Evolutionary conservation across 2,797 vertebrate species (phyloP).

Genomic region (Hemitrygon akajei): DNA sequence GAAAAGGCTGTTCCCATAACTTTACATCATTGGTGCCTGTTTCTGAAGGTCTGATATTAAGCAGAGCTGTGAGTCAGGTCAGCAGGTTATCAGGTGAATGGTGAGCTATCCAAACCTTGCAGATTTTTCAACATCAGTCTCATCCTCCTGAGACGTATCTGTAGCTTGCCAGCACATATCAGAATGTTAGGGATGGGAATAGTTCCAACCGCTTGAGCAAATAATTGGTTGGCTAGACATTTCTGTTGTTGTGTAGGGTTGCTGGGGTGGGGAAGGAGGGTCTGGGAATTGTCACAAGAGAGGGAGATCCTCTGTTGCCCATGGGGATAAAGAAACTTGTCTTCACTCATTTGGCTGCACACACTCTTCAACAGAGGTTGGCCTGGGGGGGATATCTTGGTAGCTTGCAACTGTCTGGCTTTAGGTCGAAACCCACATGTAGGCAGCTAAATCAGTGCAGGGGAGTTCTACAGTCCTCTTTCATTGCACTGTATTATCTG

Average conservation of each 20-base stretch:
- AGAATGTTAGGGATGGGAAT: neutral
- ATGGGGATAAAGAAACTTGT: neutral
- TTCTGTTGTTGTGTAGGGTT: too few relatives aligned
- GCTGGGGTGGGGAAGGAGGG: neutral
- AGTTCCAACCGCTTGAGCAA: neutral
- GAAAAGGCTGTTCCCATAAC: neutral
- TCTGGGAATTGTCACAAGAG: neutral
- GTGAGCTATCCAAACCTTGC: neutral
- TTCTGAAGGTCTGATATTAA: neutral
- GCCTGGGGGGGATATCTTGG: neutral
- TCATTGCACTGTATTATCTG: neutral
- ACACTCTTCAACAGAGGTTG: neutral
- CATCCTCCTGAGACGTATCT: neutral
- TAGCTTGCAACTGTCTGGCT: neutral
- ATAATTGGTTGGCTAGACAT: neutral
- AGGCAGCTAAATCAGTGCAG: neutral
- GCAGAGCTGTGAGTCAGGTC: neutral
- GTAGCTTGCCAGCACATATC: too few relatives aligned
- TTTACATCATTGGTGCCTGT: neutral
- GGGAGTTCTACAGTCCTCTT: neutral
- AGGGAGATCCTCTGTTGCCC: neutral
- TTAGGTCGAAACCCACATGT: neutral
- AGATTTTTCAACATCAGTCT: too few relatives aligned
- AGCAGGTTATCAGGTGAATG: neutral
- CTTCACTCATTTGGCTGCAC: neutral